Base-by-base conservation (phyloP, 2,888 invertebrate genomes). In the Pyralis farinalis region DNA sequence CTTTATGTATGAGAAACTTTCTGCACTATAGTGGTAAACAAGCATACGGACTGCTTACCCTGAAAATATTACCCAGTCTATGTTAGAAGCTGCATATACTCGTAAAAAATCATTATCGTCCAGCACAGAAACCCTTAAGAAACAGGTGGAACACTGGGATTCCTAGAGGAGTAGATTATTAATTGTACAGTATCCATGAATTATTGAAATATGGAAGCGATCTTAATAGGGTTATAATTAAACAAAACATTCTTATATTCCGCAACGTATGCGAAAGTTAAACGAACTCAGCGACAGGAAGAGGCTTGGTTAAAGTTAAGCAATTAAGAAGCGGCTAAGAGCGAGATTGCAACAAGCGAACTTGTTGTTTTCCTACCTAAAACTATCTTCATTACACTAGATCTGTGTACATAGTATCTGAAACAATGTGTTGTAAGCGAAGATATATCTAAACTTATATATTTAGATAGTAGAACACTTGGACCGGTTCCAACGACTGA, bases 341-440 rank as follows among this genome's bases (percentile, higher is more conserved):
- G 62, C 65, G 72, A 76, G 84, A 82, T 84, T 83, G 81, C 78
- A 75, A 70, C 66, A 62, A 63, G 61, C 68, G 56, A 84, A 84
- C 75, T 88, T 78, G 68, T 77, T 82, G 84, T 82, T 82, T 82
- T 75, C 78, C 65, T 61, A 68, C 70, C 72, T 67, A 75, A 82
- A 87, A 88, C 86, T 85, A 84, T 83, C 84, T 84, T 77, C 79
- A 81, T 84, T 85, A 81, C 79, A 64, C 63, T 70, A 63, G 61
- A 65, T 71, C 62, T 71, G 65, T 73, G 67, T 70, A 71, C 70
- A 67, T 53, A 54, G 56, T 55, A 49, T 49, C 46, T 40, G 58
- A 50, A 58, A 64, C 66, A 68, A 58, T 72, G 71, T 73, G 71
- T 72, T 70, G 71, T 48, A 49, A 53, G 60, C 60, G 48, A 59